phyloP scores from a whole-genome alignment of 2,113 vertebrate genomes.

The Centropristis striata region DNA sequence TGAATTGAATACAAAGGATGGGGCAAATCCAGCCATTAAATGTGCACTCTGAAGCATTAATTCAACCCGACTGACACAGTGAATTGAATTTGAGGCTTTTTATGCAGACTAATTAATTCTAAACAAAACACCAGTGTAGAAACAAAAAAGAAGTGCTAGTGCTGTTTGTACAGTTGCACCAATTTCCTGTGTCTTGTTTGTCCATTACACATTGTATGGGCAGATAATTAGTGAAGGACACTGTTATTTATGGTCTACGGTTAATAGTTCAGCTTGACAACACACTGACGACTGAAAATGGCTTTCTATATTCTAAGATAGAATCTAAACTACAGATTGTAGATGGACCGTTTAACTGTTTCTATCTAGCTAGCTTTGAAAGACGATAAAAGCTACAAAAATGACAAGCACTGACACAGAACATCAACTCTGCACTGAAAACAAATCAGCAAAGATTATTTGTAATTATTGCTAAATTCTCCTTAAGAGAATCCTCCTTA shows the following conservation, averaged over 20 bases:
- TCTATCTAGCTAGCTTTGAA: not conserved
- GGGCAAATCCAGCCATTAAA: not conserved
- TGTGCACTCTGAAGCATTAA: not conserved
- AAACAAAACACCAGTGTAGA: not conserved
- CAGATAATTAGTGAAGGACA: not conserved
- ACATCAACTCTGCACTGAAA: not conserved
- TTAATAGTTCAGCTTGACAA: not conserved
- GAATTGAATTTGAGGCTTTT: not conserved
- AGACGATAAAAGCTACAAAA: not conserved
- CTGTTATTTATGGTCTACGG: not conserved
- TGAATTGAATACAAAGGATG: slow-evolving; percentile 1
- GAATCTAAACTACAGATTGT: not conserved
- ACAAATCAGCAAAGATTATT: not conserved
- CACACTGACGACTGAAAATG: not conserved
- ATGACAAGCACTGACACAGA: not conserved
- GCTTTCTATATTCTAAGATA: not conserved
- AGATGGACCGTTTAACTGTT: not conserved
- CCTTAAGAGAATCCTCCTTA: too few relatives aligned
- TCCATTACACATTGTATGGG: not conserved
- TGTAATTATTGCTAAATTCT: not conserved
- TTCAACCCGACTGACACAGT: not conserved
- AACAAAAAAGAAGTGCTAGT: not conserved
- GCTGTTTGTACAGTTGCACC: not conserved
- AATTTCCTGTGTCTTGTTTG: not conserved
- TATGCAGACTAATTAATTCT: not conserved